Evolutionary conservation across 1,140 invertebrate genomes (phyloP).

Genomic region (Aphaenogaster floridana): DNA sequence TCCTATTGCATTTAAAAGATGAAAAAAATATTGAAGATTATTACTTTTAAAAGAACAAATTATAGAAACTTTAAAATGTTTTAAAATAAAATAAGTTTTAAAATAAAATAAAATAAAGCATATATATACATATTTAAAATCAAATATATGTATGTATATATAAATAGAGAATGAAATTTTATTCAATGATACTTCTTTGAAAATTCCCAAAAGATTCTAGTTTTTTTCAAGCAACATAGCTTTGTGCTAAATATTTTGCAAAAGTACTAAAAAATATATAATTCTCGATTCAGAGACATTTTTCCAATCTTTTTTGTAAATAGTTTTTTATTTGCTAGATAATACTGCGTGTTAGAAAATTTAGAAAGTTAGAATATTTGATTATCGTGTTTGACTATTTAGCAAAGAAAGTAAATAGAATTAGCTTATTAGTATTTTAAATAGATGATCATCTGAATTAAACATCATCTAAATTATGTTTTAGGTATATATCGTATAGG

Average conservation of each 20-base stretch:
- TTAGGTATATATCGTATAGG: not conserved
- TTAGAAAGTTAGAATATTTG: not conserved
- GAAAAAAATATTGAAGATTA: not conserved
- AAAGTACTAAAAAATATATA: not conserved
- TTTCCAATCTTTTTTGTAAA: not conserved
- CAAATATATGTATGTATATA: not conserved
- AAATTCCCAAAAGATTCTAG: not conserved
- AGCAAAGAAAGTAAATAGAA: not conserved
- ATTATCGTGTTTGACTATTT: not conserved
- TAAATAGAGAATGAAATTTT: not conserved
- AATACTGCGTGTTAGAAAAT: not conserved
- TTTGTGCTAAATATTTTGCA: not conserved
- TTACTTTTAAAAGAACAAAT: not conserved
- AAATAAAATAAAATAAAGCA: not conserved
- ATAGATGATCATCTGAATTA: too few relatives aligned
- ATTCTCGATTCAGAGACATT: not conserved
- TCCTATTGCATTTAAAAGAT: not conserved
- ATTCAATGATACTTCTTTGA: not conserved
- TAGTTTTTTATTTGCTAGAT: not conserved
- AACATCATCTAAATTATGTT: not conserved
- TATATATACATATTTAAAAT: not conserved
- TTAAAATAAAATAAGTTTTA: not conserved
- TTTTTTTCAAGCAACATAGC: not conserved
- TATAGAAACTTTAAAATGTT: not conserved
- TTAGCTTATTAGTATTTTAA: not conserved